Percentiles rank a stretch among this genome's conserved stretches.
Conservation (phyloP, 92 coral and sea anemone genomes). For the Palythoa heliodiscus region DNA sequence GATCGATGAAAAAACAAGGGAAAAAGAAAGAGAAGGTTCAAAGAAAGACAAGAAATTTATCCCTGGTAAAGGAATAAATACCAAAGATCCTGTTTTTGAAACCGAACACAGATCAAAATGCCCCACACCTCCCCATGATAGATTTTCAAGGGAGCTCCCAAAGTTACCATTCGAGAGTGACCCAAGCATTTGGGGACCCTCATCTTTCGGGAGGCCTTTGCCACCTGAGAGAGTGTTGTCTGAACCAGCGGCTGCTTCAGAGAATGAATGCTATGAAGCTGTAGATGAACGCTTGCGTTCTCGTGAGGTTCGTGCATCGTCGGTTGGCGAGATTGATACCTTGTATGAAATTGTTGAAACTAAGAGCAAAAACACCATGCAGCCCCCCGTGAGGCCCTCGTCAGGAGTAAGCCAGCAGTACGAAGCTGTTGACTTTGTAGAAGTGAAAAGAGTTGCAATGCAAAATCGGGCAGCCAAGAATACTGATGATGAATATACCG, state of each 20-base stretch:
- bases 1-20: neutral
- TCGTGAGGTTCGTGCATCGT: neutral
- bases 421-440: constrained; percentile 28
- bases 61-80: constrained; percentile 1
- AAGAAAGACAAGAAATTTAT: neutral
- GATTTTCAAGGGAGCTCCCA: constrained; percentile 24
- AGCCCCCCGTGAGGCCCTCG: neutral
- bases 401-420: constrained; percentile 26
- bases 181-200: neutral
- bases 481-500: neutral
- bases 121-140: constrained; percentile 27
- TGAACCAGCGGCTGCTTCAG: neutral
- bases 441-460: constrained; percentile 13
- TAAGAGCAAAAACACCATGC: neutral
- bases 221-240: neutral
- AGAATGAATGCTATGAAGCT: constrained; percentile 8
- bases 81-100: neutral
- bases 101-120: constrained; percentile 2
- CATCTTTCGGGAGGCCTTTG: neutral
- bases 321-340: constrained; percentile 8
- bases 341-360: constrained; percentile 34
- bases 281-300: neutral
- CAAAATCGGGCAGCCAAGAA: neutral
- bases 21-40: constrained; percentile 18
- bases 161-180: constrained; percentile 19